Percentiles rank a stretch among this genome's conserved stretches.
Conservation (phyloP, 2,888 invertebrate genomes). For the Lycophotia porphyrea region DNA sequence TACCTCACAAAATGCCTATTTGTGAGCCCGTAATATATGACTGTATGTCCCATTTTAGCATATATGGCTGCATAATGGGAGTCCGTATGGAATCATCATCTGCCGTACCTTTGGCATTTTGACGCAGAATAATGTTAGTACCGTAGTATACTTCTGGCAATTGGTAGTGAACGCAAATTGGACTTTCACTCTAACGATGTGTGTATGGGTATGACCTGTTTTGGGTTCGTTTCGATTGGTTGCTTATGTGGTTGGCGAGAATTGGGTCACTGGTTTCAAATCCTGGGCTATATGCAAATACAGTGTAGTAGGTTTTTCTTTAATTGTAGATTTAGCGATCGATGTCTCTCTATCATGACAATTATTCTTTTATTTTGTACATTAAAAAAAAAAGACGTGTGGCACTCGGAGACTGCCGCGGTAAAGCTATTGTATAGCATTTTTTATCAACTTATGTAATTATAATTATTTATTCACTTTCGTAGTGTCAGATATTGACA, state of each 20-base stretch:
- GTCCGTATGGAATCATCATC: constrained; percentile 70
- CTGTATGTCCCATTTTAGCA: constrained; percentile 65
- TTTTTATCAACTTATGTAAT: too few relatives aligned
- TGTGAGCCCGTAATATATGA: constrained; percentile 53
- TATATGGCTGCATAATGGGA: constrained; percentile 66
- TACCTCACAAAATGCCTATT: constrained; percentile 48
- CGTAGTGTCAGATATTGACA: too few relatives aligned
- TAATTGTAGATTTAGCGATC: too few relatives aligned
- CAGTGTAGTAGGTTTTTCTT: neutral
- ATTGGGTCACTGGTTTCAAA: constrained; percentile 7
- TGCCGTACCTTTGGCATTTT: constrained; percentile 71
- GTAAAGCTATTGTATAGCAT: too few relatives aligned
- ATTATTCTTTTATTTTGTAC: too few relatives aligned
- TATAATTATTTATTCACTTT: too few relatives aligned
- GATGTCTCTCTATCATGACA: too few relatives aligned
- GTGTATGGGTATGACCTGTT: constrained; percentile 20
- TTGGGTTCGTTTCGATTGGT: constrained; percentile 12
- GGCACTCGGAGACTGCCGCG: too few relatives aligned
- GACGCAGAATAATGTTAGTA: constrained; percentile 56
- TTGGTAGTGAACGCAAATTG: constrained; percentile 70
- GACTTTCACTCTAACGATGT: constrained; percentile 71
- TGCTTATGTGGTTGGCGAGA: neutral
- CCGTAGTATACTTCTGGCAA: constrained; percentile 67
- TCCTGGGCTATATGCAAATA: neutral
- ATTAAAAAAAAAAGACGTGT: too few relatives aligned